These are phyloP conservation scores for Hafferia zeledoni DNA, from an alignment of 2,797 vertebrate genomes.

Conservation along the genomic window DNA sequence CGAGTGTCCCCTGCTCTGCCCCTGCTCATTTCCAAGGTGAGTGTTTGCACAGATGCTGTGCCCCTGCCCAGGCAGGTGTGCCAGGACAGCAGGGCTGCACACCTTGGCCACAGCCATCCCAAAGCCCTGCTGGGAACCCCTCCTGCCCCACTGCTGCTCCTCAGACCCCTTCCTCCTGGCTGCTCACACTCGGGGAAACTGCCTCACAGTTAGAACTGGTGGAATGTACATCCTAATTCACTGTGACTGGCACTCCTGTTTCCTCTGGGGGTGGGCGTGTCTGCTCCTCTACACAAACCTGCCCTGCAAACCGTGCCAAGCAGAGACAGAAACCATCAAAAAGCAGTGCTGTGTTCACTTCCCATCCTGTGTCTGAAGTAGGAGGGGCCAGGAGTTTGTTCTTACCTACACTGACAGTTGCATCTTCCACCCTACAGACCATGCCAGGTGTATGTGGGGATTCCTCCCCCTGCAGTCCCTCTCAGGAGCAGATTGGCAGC, in stretches of 20 bases:
- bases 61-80: neutral
- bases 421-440: neutral
- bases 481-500: neutral
- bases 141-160: neutral
- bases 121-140: neutral
- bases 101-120: neutral
- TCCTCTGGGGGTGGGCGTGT: neutral
- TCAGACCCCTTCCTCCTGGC: neutral
- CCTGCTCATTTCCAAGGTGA: neutral
- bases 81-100: neutral
- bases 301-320: neutral
- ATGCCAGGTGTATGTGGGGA: rapidly evolving
- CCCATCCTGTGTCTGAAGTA: neutral
- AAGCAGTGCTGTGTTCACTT: neutral
- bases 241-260: neutral
- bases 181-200: neutral
- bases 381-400: neutral
- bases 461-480: neutral
- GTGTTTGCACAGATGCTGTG: neutral
- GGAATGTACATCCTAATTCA: neutral
- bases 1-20: neutral
- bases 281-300: neutral
- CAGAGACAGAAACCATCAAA: neutral
- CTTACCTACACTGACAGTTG: neutral
- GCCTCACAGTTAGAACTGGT: neutral